Evolutionary conservation across 64 coral and sea anemone genomes (phyloP), one percentile per base, ranked within the genome.

Genomic region (Dendrophyllia cribrosa): DNA sequence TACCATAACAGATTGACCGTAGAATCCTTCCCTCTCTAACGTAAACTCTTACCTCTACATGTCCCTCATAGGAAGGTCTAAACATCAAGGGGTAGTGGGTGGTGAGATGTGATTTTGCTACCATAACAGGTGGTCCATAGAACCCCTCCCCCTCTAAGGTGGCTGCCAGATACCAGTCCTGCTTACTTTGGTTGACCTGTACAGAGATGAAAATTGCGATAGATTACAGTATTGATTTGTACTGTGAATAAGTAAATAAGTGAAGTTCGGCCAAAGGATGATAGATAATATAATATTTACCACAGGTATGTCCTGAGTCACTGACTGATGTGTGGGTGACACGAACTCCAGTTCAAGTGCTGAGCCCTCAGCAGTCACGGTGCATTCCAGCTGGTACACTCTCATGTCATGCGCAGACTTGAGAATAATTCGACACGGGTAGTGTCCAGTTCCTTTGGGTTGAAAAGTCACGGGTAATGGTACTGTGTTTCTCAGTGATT

Each of bases 11-110:
- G 34, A 34, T 34, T 34, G 34, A 34, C 34, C 34, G 34, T 34
- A 34, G 34, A 34, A 34, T 34, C 34, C 34, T 34, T 11, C 60
- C 60, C 12, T 63, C 60, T 63, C 16, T 11, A 4, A 11, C 4
- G 52, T 15, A 66, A 51, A 6, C 8, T 47, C 89, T 52, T 78
- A 98, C 97, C 88, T 98, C 89, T 3, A 93, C 71, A 23, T 51
- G 56, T 49, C 85, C 92, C 58, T 98, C 97, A 58, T 89, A 93
- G 4, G 74, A 96, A 3, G 97, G 97, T 78, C 91, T 95, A 47
- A 98, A 98, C 97, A 98, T 98, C 58, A 98, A 75, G 26, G 97
- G 97, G 52, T 98, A 98, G 69, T 82, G 88, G 11, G 97, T 93
- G 17, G 97, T 96, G 20, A 93, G 76, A 43, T 75, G 77, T 0